Evolutionary conservation across 2,113 vertebrate species (phyloP).

Genomic region (Erpornis zantholeuca): DNA sequence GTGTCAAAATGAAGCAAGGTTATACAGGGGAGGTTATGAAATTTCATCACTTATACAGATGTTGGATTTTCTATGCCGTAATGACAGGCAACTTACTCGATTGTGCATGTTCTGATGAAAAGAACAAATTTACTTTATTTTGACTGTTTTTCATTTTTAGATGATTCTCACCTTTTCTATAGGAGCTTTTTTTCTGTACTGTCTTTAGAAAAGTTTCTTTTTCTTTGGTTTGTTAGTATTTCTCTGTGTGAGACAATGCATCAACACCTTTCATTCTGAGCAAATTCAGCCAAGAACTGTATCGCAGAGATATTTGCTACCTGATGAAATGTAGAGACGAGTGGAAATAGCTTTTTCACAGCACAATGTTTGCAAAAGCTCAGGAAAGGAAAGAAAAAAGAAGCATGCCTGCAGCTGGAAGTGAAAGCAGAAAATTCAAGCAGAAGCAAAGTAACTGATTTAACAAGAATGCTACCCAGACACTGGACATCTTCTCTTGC

Average conservation of each 20-base stretch:
- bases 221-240: background rate
- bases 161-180: background rate
- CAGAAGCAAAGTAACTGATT: background rate
- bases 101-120: background rate
- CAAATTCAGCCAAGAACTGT: background rate
- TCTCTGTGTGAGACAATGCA: background rate
- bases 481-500: background rate
- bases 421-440: background rate
- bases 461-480: background rate
- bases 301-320: background rate
- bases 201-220: background rate
- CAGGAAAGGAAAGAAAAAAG: background rate
- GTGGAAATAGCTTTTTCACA: background rate
- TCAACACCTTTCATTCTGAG: background rate
- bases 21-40: conserved; percentile 45
- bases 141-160: background rate
- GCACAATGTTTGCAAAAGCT: background rate
- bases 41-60: conserved; percentile 60
- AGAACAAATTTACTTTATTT: background rate
- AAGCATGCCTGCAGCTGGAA: background rate
- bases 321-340: background rate
- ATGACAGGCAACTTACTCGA: background rate
- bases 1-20: conserved; percentile 58
- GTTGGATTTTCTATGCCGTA: background rate
- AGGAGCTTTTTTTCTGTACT: background rate